These are phyloP conservation scores for Scaptomyza tumidula DNA, from an alignment of 2,888 invertebrate species.

Conservation along the genomic window DNA sequence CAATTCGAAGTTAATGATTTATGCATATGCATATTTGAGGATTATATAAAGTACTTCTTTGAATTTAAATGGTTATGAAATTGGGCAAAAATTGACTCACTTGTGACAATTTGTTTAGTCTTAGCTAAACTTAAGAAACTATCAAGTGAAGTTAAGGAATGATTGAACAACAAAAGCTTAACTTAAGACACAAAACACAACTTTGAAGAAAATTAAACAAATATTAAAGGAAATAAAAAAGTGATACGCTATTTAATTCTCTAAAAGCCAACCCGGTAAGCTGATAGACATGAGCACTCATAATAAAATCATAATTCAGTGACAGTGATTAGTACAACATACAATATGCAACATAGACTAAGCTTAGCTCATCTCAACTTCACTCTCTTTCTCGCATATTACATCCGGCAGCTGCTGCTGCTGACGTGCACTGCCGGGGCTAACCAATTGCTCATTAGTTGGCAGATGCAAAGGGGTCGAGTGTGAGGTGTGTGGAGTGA, in stretches of 20 bases:
- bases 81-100: not conserved
- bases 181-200: too few relatives aligned
- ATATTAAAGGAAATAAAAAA: too few relatives aligned
- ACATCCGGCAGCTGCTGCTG: slow-evolving; percentile 43
- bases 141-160: too few relatives aligned
- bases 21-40: slow-evolving; percentile 8
- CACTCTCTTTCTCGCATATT: slow-evolving; percentile 11
- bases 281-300: not conserved
- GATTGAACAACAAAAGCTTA: too few relatives aligned
- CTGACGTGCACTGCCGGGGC: slow-evolving; percentile 34
- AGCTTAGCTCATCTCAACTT: slow-evolving; percentile 24
- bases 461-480: slow-evolving; percentile 10
- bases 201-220: too few relatives aligned
- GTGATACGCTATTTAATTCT: too few relatives aligned
- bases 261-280: not conserved
- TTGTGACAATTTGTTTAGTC: too few relatives aligned
- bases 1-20: slow-evolving; percentile 43
- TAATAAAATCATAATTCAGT: slow-evolving; percentile 22
- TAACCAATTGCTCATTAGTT: slow-evolving; percentile 72
- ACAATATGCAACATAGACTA: slow-evolving; percentile 1
- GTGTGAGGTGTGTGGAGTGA: not conserved
- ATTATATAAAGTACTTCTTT: slow-evolving; percentile 3
- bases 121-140: too few relatives aligned
- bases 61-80: not conserved
- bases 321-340: slow-evolving; percentile 56